Evolutionary conservation across 2,888 invertebrate species (phyloP), one percentile per base, ranked within the genome.

Genomic region (Drosophila merina): DNA sequence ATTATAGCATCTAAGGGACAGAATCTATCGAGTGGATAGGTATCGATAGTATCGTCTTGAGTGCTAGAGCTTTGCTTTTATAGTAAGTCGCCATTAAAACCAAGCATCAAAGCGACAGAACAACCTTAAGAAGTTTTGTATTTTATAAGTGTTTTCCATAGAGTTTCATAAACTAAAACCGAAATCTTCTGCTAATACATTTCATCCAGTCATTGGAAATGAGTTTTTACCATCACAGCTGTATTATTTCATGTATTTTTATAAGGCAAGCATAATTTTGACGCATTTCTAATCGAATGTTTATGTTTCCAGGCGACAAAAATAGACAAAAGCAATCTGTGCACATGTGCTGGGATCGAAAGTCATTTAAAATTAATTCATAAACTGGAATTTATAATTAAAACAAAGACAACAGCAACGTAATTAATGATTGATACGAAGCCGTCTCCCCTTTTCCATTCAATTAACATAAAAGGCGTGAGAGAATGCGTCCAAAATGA

Each of bases 291-390:
- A 26, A n/a, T 10, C 12, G 8, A 51, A 30, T 58, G 52, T 49
- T 68, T 44, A 58, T 25, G 8, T 9, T 8, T 5, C 26, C 57
- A 50, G 71, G 60, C 60, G 70, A 70, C 62, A 70, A 51, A 56
- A 62, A 72, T 56, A 62, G 50, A 45, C n/a, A 2, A 2, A 31
- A 42, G 4, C 12, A 58, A 47, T 28, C 4, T 20, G 42, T 12
- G 33, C 14, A 20, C 44, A 52, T 36, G 36, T 36, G 6, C 36
- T 36, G 36, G n/a, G n/a, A 33, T 33, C n/a, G n/a, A 36, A 36
- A n/a, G n/a, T n/a, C 12, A 36, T 36, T 36, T 36, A 36, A n/a
- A 36, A 36, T 20, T 20, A 20, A 20, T 20, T 20, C 0, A 36
- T 36, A 36, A 36, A 36, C 36, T 36, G 6, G n/a, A 36, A 36